These are phyloP conservation scores for Leptogaster cylindrica DNA, from an alignment of 2,888 invertebrate genomes.

Conservation along the genomic window DNA sequence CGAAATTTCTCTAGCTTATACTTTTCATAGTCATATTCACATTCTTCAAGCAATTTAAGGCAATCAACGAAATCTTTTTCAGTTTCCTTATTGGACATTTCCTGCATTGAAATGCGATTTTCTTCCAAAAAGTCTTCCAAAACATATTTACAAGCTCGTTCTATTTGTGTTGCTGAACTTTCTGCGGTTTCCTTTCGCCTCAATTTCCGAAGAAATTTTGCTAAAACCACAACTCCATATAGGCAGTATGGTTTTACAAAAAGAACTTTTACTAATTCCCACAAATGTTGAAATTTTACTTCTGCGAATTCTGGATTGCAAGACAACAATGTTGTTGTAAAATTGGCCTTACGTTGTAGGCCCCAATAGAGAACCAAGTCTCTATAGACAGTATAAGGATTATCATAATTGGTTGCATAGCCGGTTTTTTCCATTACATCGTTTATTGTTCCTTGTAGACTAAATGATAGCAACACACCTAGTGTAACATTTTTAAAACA, in stretches of 20 bases:
- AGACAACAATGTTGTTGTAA: constrained; percentile 57
- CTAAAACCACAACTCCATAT: constrained; percentile 59
- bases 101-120: constrained; percentile 58
- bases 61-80: constrained; percentile 57
- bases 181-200: constrained; percentile 52
- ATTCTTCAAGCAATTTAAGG: constrained; percentile 55
- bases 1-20: constrained; percentile 57
- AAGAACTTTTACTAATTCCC: constrained; percentile 58
- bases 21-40: constrained; percentile 58
- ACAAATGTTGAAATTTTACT: constrained; percentile 55
- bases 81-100: constrained; percentile 58
- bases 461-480: constrained; percentile 54
- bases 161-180: constrained; percentile 53
- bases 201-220: constrained; percentile 60
- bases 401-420: constrained; percentile 53
- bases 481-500: constrained; percentile 54
- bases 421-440: constrained; percentile 56
- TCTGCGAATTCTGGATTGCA: constrained; percentile 57
- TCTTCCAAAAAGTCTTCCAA: constrained; percentile 65
- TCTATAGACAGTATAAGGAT: constrained; percentile 54
- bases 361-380: constrained; percentile 58
- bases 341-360: constrained; percentile 56
- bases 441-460: constrained; percentile 55
- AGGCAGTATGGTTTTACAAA: constrained; percentile 59
- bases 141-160: constrained; percentile 65